phyloP scores from a whole-genome alignment of 1,140 invertebrate species.

The Calliopsis andreniformis region DNA sequence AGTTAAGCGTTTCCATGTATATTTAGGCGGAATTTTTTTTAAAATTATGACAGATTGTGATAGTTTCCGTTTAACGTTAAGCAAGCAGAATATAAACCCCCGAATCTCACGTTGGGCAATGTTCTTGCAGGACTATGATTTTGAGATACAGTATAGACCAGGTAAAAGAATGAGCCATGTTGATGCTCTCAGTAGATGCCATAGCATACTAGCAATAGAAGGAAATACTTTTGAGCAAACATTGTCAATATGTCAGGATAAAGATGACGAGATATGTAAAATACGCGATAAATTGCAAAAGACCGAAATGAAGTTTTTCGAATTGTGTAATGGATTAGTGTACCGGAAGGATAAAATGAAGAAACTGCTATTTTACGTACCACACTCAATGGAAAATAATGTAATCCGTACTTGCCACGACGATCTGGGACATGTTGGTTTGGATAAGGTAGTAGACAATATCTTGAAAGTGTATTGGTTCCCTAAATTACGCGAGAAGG shows the following conservation, averaged over 20 bases:
- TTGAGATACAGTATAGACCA: background rate
- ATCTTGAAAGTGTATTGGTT: slow-evolving; percentile 3
- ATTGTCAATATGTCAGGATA: background rate
- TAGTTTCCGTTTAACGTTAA: slow-evolving; percentile 20
- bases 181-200: slow-evolving; percentile 4
- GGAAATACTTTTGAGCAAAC: no score
- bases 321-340: slow-evolving; percentile 4
- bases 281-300: background rate
- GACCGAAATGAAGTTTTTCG: background rate
- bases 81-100: background rate
- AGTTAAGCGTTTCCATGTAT: slow-evolving; percentile 18
- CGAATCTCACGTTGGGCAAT: slow-evolving; percentile 14
- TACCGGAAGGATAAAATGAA: slow-evolving; percentile 2
- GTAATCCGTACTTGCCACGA: slow-evolving; percentile 1
- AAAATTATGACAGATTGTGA: slow-evolving; percentile 24
- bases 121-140: slow-evolving; percentile 5
- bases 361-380: slow-evolving; percentile 12
- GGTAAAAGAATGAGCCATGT: background rate
- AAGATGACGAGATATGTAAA: background rate
- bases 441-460: slow-evolving; percentile 2
- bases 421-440: background rate
- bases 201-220: background rate
- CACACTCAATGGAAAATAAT: slow-evolving; percentile 9
- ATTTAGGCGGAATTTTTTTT: background rate
- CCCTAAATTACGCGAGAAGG: background rate